phyloP scores from a whole-genome alignment of 2,797 vertebrate species.

The Alauda arvensis region DNA sequence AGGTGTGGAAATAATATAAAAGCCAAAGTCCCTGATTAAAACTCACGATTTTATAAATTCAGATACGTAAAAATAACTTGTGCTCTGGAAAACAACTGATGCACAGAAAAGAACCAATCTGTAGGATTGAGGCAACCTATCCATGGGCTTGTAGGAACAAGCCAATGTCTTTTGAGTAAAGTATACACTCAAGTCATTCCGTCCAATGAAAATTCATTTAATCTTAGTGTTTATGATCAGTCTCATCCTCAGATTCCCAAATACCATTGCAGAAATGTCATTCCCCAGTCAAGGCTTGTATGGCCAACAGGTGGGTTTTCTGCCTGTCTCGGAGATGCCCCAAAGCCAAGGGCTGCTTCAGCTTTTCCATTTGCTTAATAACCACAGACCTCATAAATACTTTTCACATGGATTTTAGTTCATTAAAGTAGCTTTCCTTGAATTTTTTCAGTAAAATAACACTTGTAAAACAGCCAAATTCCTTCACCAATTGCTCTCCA shows the following conservation, averaged over 20 bases:
- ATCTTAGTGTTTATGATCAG: not conserved
- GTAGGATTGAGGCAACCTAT: fast-evolving
- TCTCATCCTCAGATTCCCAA: not conserved
- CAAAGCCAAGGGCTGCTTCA: not conserved
- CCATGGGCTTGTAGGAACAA: not conserved
- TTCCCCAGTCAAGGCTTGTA: fast-evolving
- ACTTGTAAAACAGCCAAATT: not conserved
- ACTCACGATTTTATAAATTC: not conserved
- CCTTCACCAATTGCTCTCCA: not conserved
- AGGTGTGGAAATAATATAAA: not conserved
- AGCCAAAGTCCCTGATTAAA: not conserved
- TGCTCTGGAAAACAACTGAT: not conserved
- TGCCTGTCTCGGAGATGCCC: not conserved
- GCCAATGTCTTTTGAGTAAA: not conserved
- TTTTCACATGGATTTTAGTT: not conserved
- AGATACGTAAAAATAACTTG: not conserved
- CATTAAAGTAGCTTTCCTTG: not conserved
- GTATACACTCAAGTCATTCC: fast-evolving
- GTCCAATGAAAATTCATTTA: not conserved
- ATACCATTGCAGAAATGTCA: fast-evolving
- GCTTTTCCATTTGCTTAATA: not conserved
- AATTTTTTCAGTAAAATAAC: not conserved
- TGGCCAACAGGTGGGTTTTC: not conserved
- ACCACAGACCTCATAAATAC: not conserved
- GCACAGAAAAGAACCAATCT: fast-evolving